These are phyloP conservation scores for Solea senegalensis DNA, from an alignment of 2,113 vertebrate genomes.

Conservation along the genomic window DNA sequence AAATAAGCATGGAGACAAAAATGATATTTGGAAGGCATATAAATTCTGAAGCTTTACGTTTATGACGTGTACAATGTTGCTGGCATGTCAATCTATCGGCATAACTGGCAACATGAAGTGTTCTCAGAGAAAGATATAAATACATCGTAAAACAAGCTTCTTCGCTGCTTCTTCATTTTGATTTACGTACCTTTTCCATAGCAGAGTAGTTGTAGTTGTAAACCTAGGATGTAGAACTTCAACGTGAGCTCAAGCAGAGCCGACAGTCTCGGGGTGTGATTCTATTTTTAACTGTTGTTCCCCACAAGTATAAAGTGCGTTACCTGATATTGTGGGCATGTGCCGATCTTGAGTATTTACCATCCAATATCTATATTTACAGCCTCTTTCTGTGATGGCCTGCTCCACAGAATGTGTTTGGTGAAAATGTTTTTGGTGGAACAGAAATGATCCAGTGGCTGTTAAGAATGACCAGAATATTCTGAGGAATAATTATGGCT, in stretches of 20 bases:
- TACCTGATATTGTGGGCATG: constrained; percentile 81
- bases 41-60: background rate
- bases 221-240: constrained; percentile 67
- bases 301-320: constrained; percentile 78
- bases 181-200: constrained; percentile 75
- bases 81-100: background rate
- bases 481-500: too few relatives aligned
- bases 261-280: constrained; percentile 65
- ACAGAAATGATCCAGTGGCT: too few relatives aligned
- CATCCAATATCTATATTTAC: constrained; percentile 73
- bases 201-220: constrained; percentile 58
- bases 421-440: background rate
- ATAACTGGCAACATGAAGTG: constrained; percentile 8
- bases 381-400: constrained; percentile 48
- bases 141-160: background rate
- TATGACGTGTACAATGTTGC: background rate
- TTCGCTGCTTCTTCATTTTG: constrained; percentile 3
- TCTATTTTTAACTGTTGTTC: constrained; percentile 80
- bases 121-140: constrained; percentile 18
- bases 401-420: constrained; percentile 40
- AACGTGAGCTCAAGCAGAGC: constrained; percentile 63
- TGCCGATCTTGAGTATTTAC: constrained; percentile 70
- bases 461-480: too few relatives aligned
- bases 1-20: background rate
- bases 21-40: background rate